Evolutionary conservation across 2,113 vertebrate species (phyloP).

Genomic region (Pleuronectes platessa): DNA sequence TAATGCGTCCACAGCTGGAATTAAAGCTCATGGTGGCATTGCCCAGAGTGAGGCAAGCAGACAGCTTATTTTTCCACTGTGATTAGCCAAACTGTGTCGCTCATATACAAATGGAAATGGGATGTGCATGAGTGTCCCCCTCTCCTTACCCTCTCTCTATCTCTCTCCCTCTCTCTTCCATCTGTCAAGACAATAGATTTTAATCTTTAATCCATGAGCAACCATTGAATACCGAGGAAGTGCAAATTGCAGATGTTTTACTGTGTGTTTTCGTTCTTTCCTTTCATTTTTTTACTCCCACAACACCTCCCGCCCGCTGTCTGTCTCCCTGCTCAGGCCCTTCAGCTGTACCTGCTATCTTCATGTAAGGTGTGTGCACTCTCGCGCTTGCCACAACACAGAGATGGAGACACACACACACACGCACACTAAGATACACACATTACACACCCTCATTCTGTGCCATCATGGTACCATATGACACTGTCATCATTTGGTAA

Average conservation of each 20-base stretch:
- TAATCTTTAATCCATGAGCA: constrained; percentile 99
- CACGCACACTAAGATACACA: constrained; percentile 12
- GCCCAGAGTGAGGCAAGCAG: constrained; percentile 80
- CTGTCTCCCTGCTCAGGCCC: constrained; percentile 74
- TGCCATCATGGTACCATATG: constrained; percentile 94
- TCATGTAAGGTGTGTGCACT: constrained; percentile 59
- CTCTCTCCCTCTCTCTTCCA: constrained; percentile 78
- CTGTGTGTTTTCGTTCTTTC: constrained; percentile 78
- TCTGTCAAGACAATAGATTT: constrained; percentile 99
- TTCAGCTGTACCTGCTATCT: constrained; percentile 84
- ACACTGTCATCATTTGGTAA: constrained; percentile 98
- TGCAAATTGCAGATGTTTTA: constrained; percentile 99
- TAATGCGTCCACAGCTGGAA: constrained; percentile 79
- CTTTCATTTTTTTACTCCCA: constrained; percentile 86
- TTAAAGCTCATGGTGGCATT: constrained; percentile 74
- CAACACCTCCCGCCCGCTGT: constrained; percentile 74
- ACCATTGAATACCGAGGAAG: constrained; percentile 98
- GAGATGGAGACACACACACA: constrained; percentile 6
- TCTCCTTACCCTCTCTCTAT: constrained; percentile 59
- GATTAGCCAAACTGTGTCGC: constrained; percentile 85
- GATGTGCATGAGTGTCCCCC: constrained; percentile 80
- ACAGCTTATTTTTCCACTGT: constrained; percentile 82
- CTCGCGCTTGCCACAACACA: constrained; percentile 29
- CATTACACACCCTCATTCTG: constrained; percentile 75
- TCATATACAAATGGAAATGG: constrained; percentile 96